Conservation (phyloP, 2,113 vertebrate genomes). For the Ancistrus triradiatus region DNA sequence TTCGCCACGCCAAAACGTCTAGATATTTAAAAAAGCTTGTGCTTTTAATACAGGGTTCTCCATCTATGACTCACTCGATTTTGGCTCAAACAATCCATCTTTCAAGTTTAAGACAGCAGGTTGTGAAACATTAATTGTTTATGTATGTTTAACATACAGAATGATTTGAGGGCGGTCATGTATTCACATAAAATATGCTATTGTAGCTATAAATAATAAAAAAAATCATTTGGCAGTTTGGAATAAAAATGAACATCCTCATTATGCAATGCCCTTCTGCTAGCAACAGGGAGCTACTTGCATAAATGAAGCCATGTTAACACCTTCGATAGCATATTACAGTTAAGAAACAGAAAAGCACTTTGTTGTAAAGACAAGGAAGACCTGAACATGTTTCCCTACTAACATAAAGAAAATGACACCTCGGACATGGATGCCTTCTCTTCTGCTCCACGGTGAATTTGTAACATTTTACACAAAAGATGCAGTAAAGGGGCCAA, state of each 20-base stretch:
- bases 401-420: constrained; percentile 59
- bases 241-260: constrained; percentile 60
- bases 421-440: constrained; percentile 59
- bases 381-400: constrained; percentile 78
- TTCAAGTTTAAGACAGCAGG: constrained; percentile 46
- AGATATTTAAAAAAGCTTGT: constrained; percentile 67
- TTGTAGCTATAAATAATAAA: constrained; percentile 58
- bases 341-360: constrained; percentile 86
- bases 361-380: constrained; percentile 74
- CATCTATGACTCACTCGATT: constrained; percentile 46
- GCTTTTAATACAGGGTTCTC: constrained; percentile 68
- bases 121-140: constrained; percentile 45
- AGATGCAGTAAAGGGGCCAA: too few relatives aligned
- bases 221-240: constrained; percentile 74
- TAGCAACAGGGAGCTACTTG: constrained; percentile 59
- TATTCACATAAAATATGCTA: constrained; percentile 43
- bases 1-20: constrained; percentile 25
- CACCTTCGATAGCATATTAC: constrained; percentile 88
- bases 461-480: constrained; percentile 85
- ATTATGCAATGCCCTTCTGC: constrained; percentile 60
- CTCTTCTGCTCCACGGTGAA: constrained; percentile 65
- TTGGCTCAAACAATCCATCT: constrained; percentile 58
- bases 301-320: constrained; percentile 88
- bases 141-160: constrained; percentile 8
- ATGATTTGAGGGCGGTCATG: neutral